Evolutionary conservation across 1,140 invertebrate species (phyloP), one percentile per base, ranked within the genome.

Genomic region (Brachionus paranguensis): DNA sequence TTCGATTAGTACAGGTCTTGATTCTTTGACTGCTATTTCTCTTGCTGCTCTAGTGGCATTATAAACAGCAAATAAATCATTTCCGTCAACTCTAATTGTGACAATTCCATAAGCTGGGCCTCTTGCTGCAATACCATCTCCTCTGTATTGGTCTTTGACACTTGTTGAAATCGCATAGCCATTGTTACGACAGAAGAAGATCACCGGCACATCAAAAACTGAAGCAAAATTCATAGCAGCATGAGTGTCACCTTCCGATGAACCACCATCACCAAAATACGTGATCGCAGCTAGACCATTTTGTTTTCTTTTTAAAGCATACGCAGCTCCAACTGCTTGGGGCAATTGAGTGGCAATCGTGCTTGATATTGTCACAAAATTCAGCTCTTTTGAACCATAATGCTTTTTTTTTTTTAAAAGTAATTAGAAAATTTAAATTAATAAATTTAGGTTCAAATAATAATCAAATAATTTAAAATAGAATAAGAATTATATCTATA

Each of bases 151-250:
- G 86, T 99, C 96, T 85, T 91, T 88, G 0, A 93, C 93, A 14
- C 96, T 95, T 0, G 97, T 99, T 2, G 96, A 98, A 85, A 99
- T 99, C 4, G 98, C 97, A 90, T 97, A 99, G 12, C 95, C 96
- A 90, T 95, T 95, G 88, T 95, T 95, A 78, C 96, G 93, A 89
- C 20, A 78, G 65, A 98, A 93, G 86, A 99, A 94, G 86, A 99
- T 94, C 8, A 99, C 92, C 0, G 98, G 98, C 88, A 95, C 97
- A 29, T 95, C 92, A 1, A 99, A 90, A 10, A 96, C 98, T 0
- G 96, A 93, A 14, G 97, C 95, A 91, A 99, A 99, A 91, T 99
- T 99, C 85, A 99, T 94, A 0, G 96, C 97, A 20, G 96, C 96
- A 91, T 99, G 96, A 4, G 96, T 94, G 91, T 99, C 98, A 1